These are phyloP conservation scores for Platycnemis pennipes DNA, from an alignment of 2,888 invertebrate genomes.

Conservation along the genomic window DNA sequence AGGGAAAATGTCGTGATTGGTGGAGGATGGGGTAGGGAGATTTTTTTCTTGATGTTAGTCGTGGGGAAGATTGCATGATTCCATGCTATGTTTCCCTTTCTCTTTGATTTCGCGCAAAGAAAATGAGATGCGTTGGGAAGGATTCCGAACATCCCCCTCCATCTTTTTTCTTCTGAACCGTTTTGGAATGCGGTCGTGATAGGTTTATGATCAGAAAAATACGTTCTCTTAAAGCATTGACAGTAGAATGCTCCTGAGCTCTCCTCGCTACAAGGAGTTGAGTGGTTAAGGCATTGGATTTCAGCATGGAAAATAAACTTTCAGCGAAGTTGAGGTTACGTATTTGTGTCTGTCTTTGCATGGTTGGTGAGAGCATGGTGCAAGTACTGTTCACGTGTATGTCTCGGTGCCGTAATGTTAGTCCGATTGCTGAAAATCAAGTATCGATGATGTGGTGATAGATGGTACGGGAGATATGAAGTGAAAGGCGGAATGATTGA, in stretches of 20 bases:
- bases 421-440: neutral
- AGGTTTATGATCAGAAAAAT: neutral
- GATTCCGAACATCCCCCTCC: neutral
- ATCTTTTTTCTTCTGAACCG: neutral
- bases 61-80: neutral
- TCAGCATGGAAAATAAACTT: neutral
- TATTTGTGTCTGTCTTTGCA: neutral
- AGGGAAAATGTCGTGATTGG: slow-evolving; percentile 10
- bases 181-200: neutral
- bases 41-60: too few species aligned
- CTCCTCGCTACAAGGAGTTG: too few species aligned
- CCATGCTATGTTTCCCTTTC: neutral
- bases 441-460: neutral
- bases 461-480: neutral
- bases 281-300: too few species aligned
- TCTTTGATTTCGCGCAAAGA: neutral
- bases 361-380: neutral
- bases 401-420: neutral
- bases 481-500: neutral
- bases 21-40: neutral
- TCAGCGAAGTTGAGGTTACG: neutral
- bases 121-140: neutral
- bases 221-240: too few species aligned
- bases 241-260: too few species aligned
- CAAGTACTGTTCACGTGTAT: neutral